phyloP scores from a whole-genome alignment of 2,113 vertebrate genomes.

The Acrocephalus kingi region DNA sequence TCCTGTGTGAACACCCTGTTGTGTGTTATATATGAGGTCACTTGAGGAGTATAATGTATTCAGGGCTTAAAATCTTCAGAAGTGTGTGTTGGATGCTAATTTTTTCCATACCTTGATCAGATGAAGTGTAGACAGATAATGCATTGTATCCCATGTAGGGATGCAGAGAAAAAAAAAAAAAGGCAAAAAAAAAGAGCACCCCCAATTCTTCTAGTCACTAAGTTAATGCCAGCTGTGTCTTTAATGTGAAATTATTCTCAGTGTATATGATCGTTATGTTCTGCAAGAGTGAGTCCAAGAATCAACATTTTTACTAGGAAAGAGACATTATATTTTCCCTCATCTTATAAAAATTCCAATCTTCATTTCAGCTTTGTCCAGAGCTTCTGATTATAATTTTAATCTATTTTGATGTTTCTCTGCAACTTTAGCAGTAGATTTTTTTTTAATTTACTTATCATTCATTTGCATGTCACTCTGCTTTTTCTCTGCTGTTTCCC shows the following conservation, averaged over 20 bases:
- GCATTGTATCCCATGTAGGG: not conserved
- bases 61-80: not conserved
- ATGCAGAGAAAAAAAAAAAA: not conserved
- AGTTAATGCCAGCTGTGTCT: not conserved
- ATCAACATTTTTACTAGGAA: not conserved
- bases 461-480: not conserved
- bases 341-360: not conserved
- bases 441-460: not conserved
- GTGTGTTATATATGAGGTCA: not conserved
- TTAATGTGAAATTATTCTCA: not conserved
- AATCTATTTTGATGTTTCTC: not conserved
- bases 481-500: not conserved
- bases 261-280: not conserved
- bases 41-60: not conserved
- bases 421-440: not conserved
- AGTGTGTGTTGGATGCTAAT: not conserved
- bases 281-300: not conserved
- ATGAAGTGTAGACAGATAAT: not conserved
- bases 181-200: fast-evolving
- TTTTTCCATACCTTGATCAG: not conserved
- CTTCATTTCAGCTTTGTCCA: not conserved
- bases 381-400: not conserved
- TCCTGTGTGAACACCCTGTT: not conserved
- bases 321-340: not conserved
- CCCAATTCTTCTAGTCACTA: not conserved